Evolutionary conservation across 64 coral and sea anemone genomes (phyloP).

Genomic region (Montipora sp.): DNA sequence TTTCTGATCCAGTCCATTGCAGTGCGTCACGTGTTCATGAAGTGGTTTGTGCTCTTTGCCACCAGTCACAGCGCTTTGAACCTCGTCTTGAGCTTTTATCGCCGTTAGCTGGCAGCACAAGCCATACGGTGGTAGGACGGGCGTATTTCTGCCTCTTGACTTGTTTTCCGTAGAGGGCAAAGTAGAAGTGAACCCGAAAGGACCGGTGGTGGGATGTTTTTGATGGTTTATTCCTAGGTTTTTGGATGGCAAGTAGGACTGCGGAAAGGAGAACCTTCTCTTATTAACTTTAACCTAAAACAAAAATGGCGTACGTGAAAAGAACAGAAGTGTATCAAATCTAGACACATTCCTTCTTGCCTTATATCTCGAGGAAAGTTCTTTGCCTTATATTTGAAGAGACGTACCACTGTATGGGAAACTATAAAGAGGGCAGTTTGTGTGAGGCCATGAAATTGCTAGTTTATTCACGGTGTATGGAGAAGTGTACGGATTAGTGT

Average conservation of each 20-base stretch:
- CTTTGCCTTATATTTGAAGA: too few relatives aligned
- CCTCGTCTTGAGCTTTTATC: constrained; percentile 29
- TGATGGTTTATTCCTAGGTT: constrained; percentile 29
- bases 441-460: too few relatives aligned
- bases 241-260: constrained; percentile 3
- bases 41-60: not conserved
- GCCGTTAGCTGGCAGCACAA: constrained; percentile 42
- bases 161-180: constrained; percentile 1
- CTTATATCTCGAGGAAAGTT: too few relatives aligned
- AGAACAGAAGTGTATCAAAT: too few relatives aligned
- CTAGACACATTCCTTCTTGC: too few relatives aligned
- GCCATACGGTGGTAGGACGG: constrained; percentile 15
- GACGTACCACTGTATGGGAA: too few relatives aligned
- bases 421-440: too few relatives aligned
- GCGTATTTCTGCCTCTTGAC: not conserved
- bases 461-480: too few relatives aligned
- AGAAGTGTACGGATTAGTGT: too few relatives aligned
- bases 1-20: not conserved
- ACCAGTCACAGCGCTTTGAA: not conserved
- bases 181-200: not conserved
- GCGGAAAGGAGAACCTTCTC: constrained; percentile 30
- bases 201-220: constrained; percentile 7
- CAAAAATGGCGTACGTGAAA: not conserved
- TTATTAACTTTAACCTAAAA: not conserved
- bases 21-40: not conserved